Conservation (phyloP, 2,888 invertebrate species). For the Ichneumoninae sp. region DNA sequence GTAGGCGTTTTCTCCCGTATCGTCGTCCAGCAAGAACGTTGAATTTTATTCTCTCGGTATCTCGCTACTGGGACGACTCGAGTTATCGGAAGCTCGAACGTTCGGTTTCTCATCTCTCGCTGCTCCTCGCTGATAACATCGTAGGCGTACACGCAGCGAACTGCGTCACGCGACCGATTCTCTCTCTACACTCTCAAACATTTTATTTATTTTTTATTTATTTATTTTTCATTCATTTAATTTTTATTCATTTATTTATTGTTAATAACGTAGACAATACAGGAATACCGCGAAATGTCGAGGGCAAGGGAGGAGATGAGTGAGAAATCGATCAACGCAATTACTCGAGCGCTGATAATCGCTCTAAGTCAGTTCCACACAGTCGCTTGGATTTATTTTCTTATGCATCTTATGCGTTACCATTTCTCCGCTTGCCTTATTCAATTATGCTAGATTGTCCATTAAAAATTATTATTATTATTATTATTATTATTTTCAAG, state of each 20-base stretch:
- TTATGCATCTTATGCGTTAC: conserved; percentile 11
- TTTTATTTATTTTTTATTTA: background rate
- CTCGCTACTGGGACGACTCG: conserved; percentile 17
- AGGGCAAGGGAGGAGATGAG: conserved; percentile 46
- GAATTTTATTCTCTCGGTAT: conserved; percentile 46
- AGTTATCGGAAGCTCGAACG: conserved; percentile 43
- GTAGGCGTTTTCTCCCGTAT: conserved; percentile 80
- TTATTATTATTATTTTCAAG: conserved; percentile 28
- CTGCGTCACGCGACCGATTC: background rate
- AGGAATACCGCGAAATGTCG: conserved; percentile 7
- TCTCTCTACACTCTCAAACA: background rate
- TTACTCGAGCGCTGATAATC: conserved; percentile 36
- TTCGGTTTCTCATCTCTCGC: conserved; percentile 33
- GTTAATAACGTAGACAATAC: background rate
- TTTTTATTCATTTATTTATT: background rate
- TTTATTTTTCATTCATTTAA: too few relatives aligned
- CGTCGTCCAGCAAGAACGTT: conserved; percentile 78
- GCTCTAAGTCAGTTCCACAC: conserved; percentile 10
- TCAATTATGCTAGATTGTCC: conserved; percentile 22
- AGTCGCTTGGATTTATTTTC: conserved; percentile 31
- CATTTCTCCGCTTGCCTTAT: conserved; percentile 28
- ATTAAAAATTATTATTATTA: conserved; percentile 18
- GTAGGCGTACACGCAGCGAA: conserved; percentile 19
- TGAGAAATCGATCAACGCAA: conserved; percentile 54
- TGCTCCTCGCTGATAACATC: conserved; percentile 42